Conservation (phyloP, 1,140 invertebrate species). For the Andricus grossulariae region DNA sequence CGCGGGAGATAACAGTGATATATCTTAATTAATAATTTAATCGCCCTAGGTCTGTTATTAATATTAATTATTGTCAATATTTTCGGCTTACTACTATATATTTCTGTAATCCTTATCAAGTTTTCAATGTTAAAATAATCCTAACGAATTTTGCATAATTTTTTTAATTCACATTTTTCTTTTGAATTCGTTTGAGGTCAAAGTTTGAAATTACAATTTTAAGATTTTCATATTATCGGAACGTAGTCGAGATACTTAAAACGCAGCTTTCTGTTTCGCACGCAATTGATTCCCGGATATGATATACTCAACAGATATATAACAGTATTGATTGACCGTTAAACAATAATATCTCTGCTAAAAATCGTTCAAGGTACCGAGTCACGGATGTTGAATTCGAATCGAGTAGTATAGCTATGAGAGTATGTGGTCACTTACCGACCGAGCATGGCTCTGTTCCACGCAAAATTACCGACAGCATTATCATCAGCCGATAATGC, state of each 20-base stretch:
- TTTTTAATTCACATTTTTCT: no score
- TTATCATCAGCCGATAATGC: no score
- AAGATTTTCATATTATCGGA: not conserved
- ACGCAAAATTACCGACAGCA: no score
- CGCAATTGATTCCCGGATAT: conserved; percentile 11
- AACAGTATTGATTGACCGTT: conserved; percentile 2
- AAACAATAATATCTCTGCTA: conserved; percentile 23
- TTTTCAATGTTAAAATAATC: not conserved
- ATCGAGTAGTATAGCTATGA: not conserved
- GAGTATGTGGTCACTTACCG: no score
- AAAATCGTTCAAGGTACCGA: conserved; percentile 20
- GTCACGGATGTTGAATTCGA: not conserved
- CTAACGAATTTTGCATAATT: no score
- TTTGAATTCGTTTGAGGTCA: no score
- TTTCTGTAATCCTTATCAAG: not conserved
- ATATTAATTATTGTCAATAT: conserved; percentile 29
- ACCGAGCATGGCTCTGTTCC: no score
- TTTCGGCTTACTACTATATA: conserved; percentile 24
- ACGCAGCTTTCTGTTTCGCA: not conserved
- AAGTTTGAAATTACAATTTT: no score
- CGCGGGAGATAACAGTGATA: conserved; percentile 9
- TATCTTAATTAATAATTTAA: conserved; percentile 14
- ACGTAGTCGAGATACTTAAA: conserved; percentile 1
- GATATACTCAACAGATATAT: not conserved
- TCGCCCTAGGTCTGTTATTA: conserved; percentile 11